Base-by-base conservation (phyloP, 2,113 vertebrate species). In the Epinephelus lanceolatus region DNA sequence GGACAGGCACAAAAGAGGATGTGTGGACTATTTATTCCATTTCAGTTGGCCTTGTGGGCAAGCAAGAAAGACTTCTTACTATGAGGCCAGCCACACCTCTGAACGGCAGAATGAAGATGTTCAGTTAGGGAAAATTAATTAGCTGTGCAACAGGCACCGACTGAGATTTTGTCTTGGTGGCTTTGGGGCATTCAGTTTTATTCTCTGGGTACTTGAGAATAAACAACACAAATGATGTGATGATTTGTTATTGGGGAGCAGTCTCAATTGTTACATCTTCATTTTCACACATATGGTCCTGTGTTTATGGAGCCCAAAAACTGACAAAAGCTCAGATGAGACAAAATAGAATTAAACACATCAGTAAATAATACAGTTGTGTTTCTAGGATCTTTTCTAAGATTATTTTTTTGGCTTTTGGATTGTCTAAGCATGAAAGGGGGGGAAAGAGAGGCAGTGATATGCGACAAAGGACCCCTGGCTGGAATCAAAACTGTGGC, bases 21-120 rank as follows among this genome's bases (percentile, higher is more conserved):
- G 15, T 40, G 63, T 78, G 76, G 84, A 89, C 78, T 49, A 75
- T 76, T 91, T 83, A 74, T 87, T 87, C 60, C 51, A 84, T 92
- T 88, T 89, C 76, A 86, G 65, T 10, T 19, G 72, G 53, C 76
- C 77, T 82, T 63, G 25, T 74, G 73, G 79, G 76, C 63, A 59
- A 33, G 62, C 19, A 59, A 78, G 72, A 84, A 83, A 30, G 1
- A 56, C 30, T 53, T 80, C 51, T 47, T 63, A 62, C 72, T 83
- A 81, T 88, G 89, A 89, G 87, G 52, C 49, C 30, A 56, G 52
- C 40, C 61, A 76, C 86, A 80, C 78, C 86, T 84, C 85, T 75
- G 45, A 47, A 68, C 3, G 1, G 57, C 66, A 67, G n/a, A 49
- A 67, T 51, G 23, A 71, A 76, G 63, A 61, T 59, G 27, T 62